A percentile compares a stretch with the other conserved stretches of the same genome.
These are phyloP conservation scores for Heliothis peltigera DNA, from an alignment of 2,888 invertebrate genomes.

Conservation along the genomic window DNA sequence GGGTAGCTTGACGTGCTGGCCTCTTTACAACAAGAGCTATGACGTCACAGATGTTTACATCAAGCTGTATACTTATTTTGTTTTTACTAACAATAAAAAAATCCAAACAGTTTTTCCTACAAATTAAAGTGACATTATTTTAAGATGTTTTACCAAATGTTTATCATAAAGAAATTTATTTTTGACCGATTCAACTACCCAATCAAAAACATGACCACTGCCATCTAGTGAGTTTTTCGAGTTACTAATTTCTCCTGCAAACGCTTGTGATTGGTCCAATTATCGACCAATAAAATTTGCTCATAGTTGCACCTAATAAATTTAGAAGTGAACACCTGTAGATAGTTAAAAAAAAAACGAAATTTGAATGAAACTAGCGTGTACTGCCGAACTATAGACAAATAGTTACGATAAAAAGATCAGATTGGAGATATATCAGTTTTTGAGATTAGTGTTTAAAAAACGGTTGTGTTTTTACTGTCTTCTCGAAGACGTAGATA, in stretches of 20 bases:
- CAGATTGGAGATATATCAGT: slow-evolving; percentile 60
- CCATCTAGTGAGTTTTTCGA: slow-evolving; percentile 58
- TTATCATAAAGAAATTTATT: too few species aligned
- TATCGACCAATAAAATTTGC: slow-evolving; percentile 81
- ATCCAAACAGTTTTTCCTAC: too few species aligned
- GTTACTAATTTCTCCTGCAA: slow-evolving; percentile 67
- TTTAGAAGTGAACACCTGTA: slow-evolving; percentile 82
- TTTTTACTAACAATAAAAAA: too few species aligned
- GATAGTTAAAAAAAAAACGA: slow-evolving; percentile 72
- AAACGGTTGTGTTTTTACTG: slow-evolving; percentile 63
- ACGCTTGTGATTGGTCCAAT: slow-evolving; percentile 81
- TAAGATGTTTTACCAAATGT: too few species aligned
- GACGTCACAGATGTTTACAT: too few species aligned
- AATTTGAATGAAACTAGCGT: slow-evolving; percentile 75
- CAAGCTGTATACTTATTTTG: too few species aligned
- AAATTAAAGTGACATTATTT: too few species aligned
- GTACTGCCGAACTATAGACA: slow-evolving; percentile 80
- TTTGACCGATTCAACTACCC: too few species aligned
- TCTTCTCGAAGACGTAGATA: slow-evolving; percentile 59
- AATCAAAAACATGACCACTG: slow-evolving; percentile 45
- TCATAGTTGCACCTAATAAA: slow-evolving; percentile 84
- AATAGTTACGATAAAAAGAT: slow-evolving; percentile 61
- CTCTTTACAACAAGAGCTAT: too few species aligned
- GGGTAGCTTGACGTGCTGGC: too few species aligned
- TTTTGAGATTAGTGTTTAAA: slow-evolving; percentile 54